Percentiles rank a stretch among this genome's conserved stretches.
phyloP scores from a whole-genome alignment of 2,797 vertebrate genomes.

The Rhynchonycteris naso region DNA sequence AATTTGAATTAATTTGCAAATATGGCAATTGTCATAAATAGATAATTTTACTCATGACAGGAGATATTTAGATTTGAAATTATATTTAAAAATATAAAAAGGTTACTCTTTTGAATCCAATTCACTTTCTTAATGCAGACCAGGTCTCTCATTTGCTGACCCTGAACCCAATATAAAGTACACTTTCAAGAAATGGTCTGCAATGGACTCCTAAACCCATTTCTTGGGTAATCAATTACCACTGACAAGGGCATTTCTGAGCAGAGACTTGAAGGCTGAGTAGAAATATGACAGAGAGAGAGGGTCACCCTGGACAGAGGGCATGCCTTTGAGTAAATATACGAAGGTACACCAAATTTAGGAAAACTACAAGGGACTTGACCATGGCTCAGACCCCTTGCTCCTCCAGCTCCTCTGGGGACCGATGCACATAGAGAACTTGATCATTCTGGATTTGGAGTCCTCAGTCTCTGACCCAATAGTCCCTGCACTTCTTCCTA shows the following conservation, averaged over 20 bases:
- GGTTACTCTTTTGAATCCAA: background rate
- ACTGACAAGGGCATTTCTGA: background rate
- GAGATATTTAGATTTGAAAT: conserved; percentile 14
- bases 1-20: conserved; percentile 38
- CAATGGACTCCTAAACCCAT: background rate
- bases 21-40: background rate
- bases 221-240: background rate
- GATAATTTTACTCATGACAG: background rate
- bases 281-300: background rate
- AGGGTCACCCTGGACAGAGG: background rate
- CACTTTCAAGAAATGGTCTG: background rate
- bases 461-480: background rate
- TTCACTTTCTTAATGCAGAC: background rate
- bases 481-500: background rate
- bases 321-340: background rate
- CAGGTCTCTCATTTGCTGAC: background rate
- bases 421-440: background rate
- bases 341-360: background rate
- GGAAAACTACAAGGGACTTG: background rate
- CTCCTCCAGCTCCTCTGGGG: background rate
- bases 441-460: background rate
- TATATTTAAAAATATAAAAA: conserved; percentile 33
- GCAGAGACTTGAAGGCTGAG: background rate
- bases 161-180: background rate
- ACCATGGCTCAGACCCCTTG: background rate